These are phyloP conservation scores for Adoxophyes honmai DNA, from an alignment of 1,140 invertebrate species.

Conservation along the genomic window DNA sequence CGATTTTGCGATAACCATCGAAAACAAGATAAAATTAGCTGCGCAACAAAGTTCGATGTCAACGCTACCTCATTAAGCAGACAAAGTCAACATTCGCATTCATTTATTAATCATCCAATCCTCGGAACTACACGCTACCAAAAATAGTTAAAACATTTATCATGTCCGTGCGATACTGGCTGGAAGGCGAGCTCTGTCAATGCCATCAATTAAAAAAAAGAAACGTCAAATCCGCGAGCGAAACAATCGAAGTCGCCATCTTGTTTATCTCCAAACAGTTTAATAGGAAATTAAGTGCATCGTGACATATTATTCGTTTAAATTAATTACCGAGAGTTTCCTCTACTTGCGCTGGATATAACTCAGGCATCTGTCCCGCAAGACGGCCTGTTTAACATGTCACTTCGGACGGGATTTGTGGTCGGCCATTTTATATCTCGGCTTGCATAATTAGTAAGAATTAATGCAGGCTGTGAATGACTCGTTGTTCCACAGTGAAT, in stretches of 20 bases:
- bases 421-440: constrained; percentile 62
- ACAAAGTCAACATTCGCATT: too few relatives aligned
- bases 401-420: constrained; percentile 68
- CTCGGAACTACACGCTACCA: too few relatives aligned
- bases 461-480: constrained; percentile 66
- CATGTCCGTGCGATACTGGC: not conserved
- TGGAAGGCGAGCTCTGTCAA: constrained; percentile 19
- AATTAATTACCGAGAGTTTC: constrained; percentile 65
- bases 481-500: constrained; percentile 42
- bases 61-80: too few relatives aligned
- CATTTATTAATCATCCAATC: too few relatives aligned
- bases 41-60: too few relatives aligned
- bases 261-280: constrained; percentile 41
- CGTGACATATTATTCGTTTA: constrained; percentile 55
- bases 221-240: constrained; percentile 21
- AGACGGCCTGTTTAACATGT: constrained; percentile 67
- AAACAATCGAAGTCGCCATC: constrained; percentile 35
- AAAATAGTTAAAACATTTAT: too few relatives aligned
- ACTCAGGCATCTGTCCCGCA: constrained; percentile 63
- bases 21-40: constrained; percentile 6
- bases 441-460: constrained; percentile 69
- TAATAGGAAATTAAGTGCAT: constrained; percentile 60
- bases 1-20: constrained; percentile 19
- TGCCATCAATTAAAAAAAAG: constrained; percentile 16
- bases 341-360: constrained; percentile 45